A percentile compares a stretch with the other conserved stretches of the same genome.
Conservation (phyloP, 2,113 vertebrate species). For the Reinhardtius hippoglossoides region DNA sequence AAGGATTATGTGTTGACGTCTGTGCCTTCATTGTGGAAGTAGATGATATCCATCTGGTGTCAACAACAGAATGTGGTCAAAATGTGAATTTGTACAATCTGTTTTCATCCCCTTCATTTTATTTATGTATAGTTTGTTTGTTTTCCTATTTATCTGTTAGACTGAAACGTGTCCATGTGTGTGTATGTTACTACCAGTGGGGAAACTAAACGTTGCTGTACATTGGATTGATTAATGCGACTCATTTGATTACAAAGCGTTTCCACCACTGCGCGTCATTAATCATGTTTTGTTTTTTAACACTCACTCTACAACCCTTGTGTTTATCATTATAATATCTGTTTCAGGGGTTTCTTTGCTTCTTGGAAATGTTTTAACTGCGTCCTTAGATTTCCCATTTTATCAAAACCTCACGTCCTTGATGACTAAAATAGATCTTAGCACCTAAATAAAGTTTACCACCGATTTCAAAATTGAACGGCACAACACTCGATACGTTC, state of each 20-base stretch:
- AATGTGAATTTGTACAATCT: no score
- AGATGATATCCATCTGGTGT: neutral
- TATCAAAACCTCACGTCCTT: neutral
- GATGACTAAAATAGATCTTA: neutral
- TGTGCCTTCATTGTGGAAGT: neutral
- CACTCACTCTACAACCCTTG: neutral
- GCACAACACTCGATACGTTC: neutral
- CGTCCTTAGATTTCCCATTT: neutral
- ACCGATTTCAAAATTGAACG: neutral
- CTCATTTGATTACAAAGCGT: neutral
- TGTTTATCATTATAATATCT: slow-evolving; percentile 8
- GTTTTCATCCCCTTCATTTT: no score
- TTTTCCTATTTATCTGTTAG: no score
- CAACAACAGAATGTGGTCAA: no score
- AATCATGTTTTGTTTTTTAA: slow-evolving; percentile 2
- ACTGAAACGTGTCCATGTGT: no score
- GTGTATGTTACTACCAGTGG: no score
- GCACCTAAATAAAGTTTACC: slow-evolving; percentile 5
- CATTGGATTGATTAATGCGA: neutral
- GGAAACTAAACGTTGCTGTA: no score
- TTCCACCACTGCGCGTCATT: neutral
- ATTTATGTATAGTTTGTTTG: no score
- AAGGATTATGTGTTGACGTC: neutral
- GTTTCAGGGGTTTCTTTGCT: neutral
- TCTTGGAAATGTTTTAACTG: neutral